Percentiles rank a stretch among this genome's conserved stretches.
phyloP scores from a whole-genome alignment of 2,113 vertebrate species.

The Halcyon malimbica region DNA sequence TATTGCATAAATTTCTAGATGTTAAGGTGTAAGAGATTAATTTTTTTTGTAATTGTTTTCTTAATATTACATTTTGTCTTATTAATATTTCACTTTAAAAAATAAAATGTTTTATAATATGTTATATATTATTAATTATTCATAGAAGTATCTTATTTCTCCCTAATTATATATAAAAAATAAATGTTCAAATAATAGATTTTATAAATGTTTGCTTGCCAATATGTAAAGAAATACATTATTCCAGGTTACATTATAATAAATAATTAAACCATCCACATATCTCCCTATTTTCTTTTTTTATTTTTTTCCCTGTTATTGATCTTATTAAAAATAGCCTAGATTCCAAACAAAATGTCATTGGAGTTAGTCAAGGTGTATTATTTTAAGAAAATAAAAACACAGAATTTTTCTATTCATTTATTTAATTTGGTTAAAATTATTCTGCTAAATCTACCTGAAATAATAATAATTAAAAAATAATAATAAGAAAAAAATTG shows the following conservation, averaged over 20 bases:
- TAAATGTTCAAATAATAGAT: neutral
- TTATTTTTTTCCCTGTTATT: neutral
- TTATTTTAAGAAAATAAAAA: neutral
- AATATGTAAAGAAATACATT: neutral
- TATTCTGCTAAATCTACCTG: neutral
- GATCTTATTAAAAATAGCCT: neutral
- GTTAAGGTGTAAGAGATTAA: neutral
- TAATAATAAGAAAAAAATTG: neutral
- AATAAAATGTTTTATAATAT: neutral
- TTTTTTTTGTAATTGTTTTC: neutral
- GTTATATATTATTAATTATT: neutral
- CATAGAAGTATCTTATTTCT: neutral
- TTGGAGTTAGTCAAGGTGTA: neutral
- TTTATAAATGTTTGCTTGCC: neutral
- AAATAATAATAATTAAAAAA: neutral
- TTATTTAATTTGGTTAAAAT: neutral
- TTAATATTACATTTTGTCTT: neutral
- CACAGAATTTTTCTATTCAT: fast-evolving
- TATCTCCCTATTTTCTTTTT: neutral
- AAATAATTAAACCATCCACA: neutral
- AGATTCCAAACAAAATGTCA: neutral
- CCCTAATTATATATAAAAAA: neutral
- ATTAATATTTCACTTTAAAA: no score
- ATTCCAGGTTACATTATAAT: neutral
- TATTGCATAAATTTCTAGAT: neutral